phyloP scores from a whole-genome alignment of 2,113 vertebrate species.

The Periophthalmodon schlosseri region DNA sequence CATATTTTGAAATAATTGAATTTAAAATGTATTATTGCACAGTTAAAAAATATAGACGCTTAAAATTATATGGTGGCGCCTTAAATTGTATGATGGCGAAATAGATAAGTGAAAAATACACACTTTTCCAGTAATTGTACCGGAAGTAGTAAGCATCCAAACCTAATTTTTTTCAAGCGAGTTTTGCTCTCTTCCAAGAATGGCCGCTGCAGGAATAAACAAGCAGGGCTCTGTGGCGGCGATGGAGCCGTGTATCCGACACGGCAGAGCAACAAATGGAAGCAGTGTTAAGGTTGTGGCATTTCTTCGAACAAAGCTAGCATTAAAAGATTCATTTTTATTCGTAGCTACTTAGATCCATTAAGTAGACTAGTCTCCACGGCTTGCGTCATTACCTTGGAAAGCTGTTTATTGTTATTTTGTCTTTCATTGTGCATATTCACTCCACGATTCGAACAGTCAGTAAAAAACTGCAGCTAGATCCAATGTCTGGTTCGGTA shows the following conservation, averaged over 20 bases:
- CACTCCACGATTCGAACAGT: too few species aligned
- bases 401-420: background rate
- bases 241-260: conserved; percentile 78
- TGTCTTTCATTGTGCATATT: too few species aligned
- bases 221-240: conserved; percentile 76
- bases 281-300: conserved; percentile 86
- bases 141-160: conserved; percentile 42
- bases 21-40: background rate
- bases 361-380: background rate
- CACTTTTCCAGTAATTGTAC: background rate
- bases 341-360: background rate
- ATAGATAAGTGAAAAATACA: background rate
- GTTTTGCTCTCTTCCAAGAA: conserved; percentile 67
- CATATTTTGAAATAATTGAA: background rate
- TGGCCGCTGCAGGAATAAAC: conserved; percentile 86
- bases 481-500: background rate
- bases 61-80: background rate
- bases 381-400: background rate
- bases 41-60: background rate
- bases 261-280: conserved; percentile 64
- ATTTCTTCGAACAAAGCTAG: background rate
- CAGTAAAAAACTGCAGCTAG: background rate
- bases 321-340: background rate
- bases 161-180: conserved; percentile 13
- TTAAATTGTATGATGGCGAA: background rate